Evolutionary conservation across 2,113 vertebrate species (phyloP).

Genomic region (Mustelus asterias): DNA sequence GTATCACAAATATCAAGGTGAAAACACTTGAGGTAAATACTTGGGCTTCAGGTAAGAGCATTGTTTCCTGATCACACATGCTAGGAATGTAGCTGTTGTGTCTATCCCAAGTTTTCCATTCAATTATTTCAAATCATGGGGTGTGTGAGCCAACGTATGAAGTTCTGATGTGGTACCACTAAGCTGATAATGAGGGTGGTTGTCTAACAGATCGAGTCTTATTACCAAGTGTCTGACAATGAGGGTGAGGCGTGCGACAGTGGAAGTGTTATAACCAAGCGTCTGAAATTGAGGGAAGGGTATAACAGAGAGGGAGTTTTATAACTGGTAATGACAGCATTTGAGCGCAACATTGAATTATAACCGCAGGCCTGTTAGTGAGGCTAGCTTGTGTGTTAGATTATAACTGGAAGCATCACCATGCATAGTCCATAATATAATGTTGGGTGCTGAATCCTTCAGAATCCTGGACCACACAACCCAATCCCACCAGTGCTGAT

Average conservation of each 20-base stretch:
- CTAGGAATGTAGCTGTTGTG: neutral
- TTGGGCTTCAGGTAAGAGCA: neutral
- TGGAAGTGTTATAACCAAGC: neutral
- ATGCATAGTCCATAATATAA: neutral
- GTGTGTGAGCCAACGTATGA: neutral
- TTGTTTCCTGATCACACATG: neutral
- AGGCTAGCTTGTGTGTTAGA: neutral
- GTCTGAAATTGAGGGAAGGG: neutral
- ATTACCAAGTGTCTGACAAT: neutral
- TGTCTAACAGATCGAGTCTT: neutral
- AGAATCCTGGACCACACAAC: neutral
- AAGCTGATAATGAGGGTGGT: conserved; percentile 14
- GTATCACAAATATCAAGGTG: neutral
- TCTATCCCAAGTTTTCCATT: neutral
- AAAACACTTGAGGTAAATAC: neutral
- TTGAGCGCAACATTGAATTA: neutral
- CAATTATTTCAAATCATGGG: neutral
- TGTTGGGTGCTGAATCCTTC: neutral
- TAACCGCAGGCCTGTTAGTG: neutral
- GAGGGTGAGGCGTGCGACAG: neutral
- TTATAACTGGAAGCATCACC: neutral
- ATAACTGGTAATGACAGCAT: neutral
- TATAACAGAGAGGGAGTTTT: neutral
- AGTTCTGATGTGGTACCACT: neutral
- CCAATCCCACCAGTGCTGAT: neutral